phyloP scores from a whole-genome alignment of 2,113 vertebrate genomes.

The Gopherus evgoodei region DNA sequence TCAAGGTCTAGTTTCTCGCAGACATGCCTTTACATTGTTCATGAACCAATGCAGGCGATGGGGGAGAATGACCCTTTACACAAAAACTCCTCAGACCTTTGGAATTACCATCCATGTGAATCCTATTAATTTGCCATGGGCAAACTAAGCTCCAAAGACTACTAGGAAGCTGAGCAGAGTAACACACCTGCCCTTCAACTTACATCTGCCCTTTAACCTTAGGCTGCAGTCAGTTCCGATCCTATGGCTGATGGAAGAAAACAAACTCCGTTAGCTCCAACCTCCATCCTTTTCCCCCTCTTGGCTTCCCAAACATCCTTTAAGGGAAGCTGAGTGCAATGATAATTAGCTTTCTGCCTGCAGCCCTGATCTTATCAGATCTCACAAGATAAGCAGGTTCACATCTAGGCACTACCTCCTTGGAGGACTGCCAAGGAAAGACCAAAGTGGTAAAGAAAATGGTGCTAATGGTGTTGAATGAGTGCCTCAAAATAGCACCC shows the following conservation, averaged over 20 bases:
- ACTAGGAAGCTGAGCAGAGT: background rate
- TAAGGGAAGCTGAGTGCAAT: background rate
- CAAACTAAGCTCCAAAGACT: background rate
- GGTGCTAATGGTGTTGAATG: background rate
- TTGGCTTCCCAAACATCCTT: background rate
- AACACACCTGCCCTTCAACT: background rate
- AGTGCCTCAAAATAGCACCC: background rate
- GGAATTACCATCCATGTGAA: background rate
- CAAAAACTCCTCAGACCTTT: background rate
- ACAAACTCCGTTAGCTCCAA: background rate
- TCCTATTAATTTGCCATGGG: no score
- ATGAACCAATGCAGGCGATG: background rate
- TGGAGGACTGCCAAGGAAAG: background rate
- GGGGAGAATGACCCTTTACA: background rate
- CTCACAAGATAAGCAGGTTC: background rate
- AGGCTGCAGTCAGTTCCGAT: background rate
- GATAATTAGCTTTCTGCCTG: background rate
- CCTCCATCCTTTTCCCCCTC: background rate
- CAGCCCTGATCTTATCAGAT: background rate
- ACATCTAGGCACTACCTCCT: background rate
- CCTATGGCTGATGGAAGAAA: background rate
- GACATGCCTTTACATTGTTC: background rate
- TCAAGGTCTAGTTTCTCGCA: background rate
- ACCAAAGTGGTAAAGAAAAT: background rate
- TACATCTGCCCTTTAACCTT: no score